These are phyloP conservation scores for Thrips palmi DNA, from an alignment of 1,140 invertebrate species.

Conservation along the genomic window DNA sequence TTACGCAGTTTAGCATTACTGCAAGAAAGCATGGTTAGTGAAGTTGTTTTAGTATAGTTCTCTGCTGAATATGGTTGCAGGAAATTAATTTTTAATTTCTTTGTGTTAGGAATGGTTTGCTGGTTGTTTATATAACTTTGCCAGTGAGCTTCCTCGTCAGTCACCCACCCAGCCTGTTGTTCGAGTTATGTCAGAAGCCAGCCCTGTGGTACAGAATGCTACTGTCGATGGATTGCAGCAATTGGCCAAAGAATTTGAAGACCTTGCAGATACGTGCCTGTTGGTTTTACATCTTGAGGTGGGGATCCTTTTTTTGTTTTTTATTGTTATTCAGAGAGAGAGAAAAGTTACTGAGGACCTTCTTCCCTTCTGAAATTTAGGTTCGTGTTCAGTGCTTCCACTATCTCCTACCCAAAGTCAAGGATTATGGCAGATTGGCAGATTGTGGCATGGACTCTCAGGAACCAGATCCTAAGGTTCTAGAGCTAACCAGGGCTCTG, in stretches of 20 bases:
- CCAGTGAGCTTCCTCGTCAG: too few species aligned
- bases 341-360: background rate
- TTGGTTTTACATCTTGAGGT: conserved; percentile 82
- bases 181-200: background rate
- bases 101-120: conserved; percentile 7
- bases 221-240: conserved; percentile 15
- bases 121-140: too few species aligned
- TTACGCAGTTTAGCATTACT: conserved; percentile 68
- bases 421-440: conserved; percentile 15
- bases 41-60: conserved; percentile 3
- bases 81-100: conserved; percentile 3
- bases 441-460: conserved; percentile 29
- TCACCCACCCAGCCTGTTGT: too few species aligned
- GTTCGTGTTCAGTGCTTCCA: conserved; percentile 87
- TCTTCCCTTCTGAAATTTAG: conserved; percentile 19
- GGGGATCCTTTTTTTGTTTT: too few species aligned
- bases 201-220: background rate
- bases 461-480: conserved; percentile 63
- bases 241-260: conserved; percentile 65
- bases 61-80: background rate
- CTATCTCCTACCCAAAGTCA: conserved; percentile 56
- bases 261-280: conserved; percentile 77
- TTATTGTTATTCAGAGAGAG: too few species aligned
- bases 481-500: conserved; percentile 62
- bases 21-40: conserved; percentile 73